These are phyloP conservation scores for Psephotus haematonotus DNA, from an alignment of 2,113 vertebrate species.

Conservation along the genomic window DNA sequence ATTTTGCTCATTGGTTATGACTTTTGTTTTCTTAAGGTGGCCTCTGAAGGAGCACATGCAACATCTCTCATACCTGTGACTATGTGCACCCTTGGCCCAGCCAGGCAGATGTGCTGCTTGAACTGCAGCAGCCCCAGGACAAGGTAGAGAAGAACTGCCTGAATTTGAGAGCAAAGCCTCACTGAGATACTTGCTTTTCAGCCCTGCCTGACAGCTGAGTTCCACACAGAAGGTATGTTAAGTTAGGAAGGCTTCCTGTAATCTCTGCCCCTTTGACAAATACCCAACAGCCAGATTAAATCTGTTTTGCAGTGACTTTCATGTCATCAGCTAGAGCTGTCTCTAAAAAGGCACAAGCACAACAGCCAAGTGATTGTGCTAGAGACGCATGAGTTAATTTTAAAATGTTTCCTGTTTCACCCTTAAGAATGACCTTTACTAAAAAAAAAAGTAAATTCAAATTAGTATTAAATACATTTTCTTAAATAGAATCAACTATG, in stretches of 20 bases:
- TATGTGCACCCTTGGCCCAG: background rate
- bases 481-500: background rate
- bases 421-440: background rate
- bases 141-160: background rate
- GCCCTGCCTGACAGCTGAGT: background rate
- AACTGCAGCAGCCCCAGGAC: background rate
- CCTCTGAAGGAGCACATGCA: background rate
- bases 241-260: background rate
- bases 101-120: background rate
- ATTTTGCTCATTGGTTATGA: background rate
- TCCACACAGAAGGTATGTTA: background rate
- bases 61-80: background rate
- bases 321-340: background rate
- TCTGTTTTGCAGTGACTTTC: background rate
- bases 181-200: background rate
- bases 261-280: background rate
- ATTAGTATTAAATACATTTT: background rate
- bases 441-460: background rate
- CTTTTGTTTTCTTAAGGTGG: background rate
- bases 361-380: background rate
- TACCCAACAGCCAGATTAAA: background rate
- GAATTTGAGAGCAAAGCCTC: background rate
- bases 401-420: background rate
- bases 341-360: background rate
- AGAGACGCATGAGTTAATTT: background rate